Percentiles rank a stretch among this genome's conserved stretches.
phyloP scores from a whole-genome alignment of 2,113 vertebrate species.

The Camelus dromedarius region DNA sequence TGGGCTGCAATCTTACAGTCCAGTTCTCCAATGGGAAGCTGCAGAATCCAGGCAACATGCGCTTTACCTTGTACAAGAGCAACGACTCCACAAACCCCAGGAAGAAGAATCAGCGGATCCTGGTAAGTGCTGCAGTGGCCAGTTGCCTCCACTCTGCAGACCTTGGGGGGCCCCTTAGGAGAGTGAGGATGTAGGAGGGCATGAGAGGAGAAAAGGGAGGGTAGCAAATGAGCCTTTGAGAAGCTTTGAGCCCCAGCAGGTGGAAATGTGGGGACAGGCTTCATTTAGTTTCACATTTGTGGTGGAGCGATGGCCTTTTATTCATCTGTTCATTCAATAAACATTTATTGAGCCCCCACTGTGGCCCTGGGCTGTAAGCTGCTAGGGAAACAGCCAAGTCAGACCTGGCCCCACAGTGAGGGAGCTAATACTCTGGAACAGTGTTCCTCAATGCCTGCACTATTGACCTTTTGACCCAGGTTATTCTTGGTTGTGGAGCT shows the following conservation, averaged over 20 bases:
- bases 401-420: not conserved
- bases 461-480: not conserved
- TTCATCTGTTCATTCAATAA: not conserved
- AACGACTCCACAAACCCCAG: slow-evolving; percentile 89
- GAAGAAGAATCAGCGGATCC: slow-evolving; percentile 89
- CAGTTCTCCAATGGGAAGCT: slow-evolving; percentile 94
- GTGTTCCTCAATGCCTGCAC: not conserved
- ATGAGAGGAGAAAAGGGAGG: not conserved
- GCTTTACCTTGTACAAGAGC: slow-evolving; percentile 90
- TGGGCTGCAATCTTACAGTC: slow-evolving; percentile 85
- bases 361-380: not conserved
- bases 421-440: not conserved
- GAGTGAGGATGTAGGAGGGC: not conserved
- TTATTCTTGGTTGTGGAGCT: not conserved
- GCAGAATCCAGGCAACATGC: slow-evolving; percentile 85
- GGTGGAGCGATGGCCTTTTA: not conserved
- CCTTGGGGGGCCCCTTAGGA: not conserved
- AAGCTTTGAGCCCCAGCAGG: not conserved
- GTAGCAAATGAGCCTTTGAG: not conserved
- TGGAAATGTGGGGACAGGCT: not conserved
- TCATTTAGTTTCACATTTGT: not conserved
- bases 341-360: not conserved
- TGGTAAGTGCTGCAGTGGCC: slow-evolving; percentile 87
- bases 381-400: not conserved
- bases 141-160: not conserved